A percentile compares a stretch with the other conserved stretches of the same genome.
phyloP scores from a whole-genome alignment of 2,797 vertebrate species.

The Macropus fuliginosus region DNA sequence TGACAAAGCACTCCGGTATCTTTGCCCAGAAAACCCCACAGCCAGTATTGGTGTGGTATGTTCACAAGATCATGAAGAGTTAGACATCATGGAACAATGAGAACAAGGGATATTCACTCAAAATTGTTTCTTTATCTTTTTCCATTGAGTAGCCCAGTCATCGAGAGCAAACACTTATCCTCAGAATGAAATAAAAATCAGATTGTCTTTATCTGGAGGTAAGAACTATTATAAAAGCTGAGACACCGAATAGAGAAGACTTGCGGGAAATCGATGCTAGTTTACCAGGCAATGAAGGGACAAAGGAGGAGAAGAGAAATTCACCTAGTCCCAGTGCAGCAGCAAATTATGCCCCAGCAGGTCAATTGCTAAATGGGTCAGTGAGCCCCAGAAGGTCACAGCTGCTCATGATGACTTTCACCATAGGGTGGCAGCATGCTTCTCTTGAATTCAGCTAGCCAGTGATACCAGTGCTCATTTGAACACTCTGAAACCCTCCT shows the following conservation, averaged over 20 bases:
- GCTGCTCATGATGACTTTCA: no score
- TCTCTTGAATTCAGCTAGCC: neutral
- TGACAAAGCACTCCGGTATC: neutral
- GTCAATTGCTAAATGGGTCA: neutral
- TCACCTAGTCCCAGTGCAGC: neutral
- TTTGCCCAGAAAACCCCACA: no score
- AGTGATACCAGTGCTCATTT: neutral
- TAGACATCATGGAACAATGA: neutral
- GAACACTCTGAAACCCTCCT: neutral
- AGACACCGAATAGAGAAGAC: neutral
- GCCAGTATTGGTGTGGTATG: neutral
- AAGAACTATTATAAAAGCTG: neutral
- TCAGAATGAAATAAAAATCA: neutral
- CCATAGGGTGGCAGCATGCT: neutral
- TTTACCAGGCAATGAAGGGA: neutral
- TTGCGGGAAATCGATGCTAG: neutral
- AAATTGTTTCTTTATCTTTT: neutral
- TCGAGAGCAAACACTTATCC: neutral
- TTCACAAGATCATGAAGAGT: neutral
- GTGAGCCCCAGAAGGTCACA: neutral
- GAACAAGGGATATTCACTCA: neutral
- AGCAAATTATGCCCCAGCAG: neutral
- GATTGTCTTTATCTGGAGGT: neutral
- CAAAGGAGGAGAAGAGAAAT: neutral
- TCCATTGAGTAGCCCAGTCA: neutral